These are phyloP conservation scores for Drosophila rellima DNA, from an alignment of 2,888 invertebrate genomes.

Conservation along the genomic window DNA sequence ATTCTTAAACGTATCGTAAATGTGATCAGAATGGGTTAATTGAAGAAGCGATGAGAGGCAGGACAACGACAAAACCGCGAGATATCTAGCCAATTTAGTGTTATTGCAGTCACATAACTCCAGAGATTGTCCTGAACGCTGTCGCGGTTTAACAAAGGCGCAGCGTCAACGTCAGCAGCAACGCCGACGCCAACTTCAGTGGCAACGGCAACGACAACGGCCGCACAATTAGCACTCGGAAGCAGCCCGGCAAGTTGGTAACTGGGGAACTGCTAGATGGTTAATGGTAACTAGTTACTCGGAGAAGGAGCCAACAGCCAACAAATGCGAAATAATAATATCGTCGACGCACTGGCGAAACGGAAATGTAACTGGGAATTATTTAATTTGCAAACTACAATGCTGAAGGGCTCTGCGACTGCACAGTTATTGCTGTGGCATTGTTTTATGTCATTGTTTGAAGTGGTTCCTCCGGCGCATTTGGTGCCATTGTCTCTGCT, in stretches of 20 bases:
- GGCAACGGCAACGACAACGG: slow-evolving; percentile 44
- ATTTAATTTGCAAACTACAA: slow-evolving; percentile 81
- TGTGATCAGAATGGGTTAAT: slow-evolving; percentile 55
- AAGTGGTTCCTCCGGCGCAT: slow-evolving; percentile 59
- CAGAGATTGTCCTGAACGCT: slow-evolving; percentile 71
- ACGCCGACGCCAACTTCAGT: slow-evolving; percentile 41
- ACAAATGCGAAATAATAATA: slow-evolving; percentile 73
- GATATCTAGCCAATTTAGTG: slow-evolving; percentile 81
- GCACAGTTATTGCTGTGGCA: slow-evolving; percentile 32
- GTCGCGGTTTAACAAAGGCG: slow-evolving; percentile 49
- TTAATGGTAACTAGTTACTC: slow-evolving; percentile 33
- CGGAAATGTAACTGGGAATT: slow-evolving; percentile 83
- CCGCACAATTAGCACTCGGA: slow-evolving; percentile 78
- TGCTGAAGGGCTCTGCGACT: slow-evolving; percentile 30
- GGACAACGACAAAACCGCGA: slow-evolving; percentile 68
- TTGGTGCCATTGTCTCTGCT: slow-evolving; percentile 66
- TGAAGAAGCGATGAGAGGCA: slow-evolving; percentile 35
- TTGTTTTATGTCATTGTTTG: slow-evolving; percentile 75
- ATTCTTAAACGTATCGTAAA: too few species aligned
- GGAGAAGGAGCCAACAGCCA: slow-evolving; percentile 37
- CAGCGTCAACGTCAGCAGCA: slow-evolving; percentile 7
- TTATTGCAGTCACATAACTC: slow-evolving; percentile 80
- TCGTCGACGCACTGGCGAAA: slow-evolving; percentile 73
- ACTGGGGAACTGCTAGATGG: slow-evolving; percentile 24
- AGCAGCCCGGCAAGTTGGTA: slow-evolving; percentile 47